Conservation (phyloP, 2,888 invertebrate genomes). For the Cosmopolites sordidus region DNA sequence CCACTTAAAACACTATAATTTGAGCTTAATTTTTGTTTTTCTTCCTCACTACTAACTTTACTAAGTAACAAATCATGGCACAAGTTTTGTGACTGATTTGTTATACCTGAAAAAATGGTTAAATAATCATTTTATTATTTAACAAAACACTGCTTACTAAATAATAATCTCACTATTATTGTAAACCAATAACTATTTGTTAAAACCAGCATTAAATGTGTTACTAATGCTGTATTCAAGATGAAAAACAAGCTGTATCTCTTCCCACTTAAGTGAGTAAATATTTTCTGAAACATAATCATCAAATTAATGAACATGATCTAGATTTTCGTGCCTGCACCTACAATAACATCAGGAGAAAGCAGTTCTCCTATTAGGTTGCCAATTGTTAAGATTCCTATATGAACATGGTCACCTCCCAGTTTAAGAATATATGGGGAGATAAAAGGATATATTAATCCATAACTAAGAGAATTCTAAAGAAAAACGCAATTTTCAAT, state of each 20-base stretch:
- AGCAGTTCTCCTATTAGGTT: slow-evolving; percentile 27
- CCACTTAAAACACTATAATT: slow-evolving; percentile 27
- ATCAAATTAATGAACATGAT: no score
- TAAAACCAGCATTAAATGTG: slow-evolving; percentile 27
- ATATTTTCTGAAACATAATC: slow-evolving; percentile 27
- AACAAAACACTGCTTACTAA: slow-evolving; percentile 26
- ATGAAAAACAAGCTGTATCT: slow-evolving; percentile 27
- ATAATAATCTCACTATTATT: slow-evolving; percentile 30
- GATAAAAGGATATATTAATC: slow-evolving; percentile 31
- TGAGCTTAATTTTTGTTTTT: slow-evolving; percentile 15
- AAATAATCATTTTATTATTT: background rate
- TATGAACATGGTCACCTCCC: slow-evolving; percentile 28
- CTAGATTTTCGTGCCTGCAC: slow-evolving; percentile 7
- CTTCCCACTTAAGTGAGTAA: slow-evolving; percentile 26
- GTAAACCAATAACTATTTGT: slow-evolving; percentile 29
- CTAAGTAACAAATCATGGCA: slow-evolving; percentile 26
- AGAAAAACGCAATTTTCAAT: slow-evolving; percentile 7
- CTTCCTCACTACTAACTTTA: slow-evolving; percentile 22
- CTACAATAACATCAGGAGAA: slow-evolving; percentile 29
- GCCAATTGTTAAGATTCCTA: slow-evolving; percentile 27
- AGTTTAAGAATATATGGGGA: slow-evolving; percentile 30
- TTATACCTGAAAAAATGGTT: slow-evolving; percentile 21
- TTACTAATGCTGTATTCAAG: slow-evolving; percentile 26
- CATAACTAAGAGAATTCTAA: slow-evolving; percentile 32
- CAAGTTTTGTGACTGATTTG: slow-evolving; percentile 29